Evolutionary conservation across 1,140 invertebrate species (phyloP), one percentile per base, ranked within the genome.

Genomic region (Ceratina japonica): DNA sequence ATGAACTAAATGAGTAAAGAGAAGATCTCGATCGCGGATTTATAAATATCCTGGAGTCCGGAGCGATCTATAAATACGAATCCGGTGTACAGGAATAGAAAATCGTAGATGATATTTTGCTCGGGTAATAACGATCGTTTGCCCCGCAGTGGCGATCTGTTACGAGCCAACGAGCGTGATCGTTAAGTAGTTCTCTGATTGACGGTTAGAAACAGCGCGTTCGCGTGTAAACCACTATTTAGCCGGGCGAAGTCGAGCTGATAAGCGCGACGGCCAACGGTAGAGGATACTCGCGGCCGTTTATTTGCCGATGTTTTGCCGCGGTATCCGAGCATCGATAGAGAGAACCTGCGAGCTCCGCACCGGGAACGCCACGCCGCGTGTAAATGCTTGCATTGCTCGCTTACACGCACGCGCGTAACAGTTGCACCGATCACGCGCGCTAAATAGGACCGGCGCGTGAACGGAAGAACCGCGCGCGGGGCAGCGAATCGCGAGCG

Each of bases 61-160:
- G 84, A 80, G 74, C 70, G 56, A 56, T 78, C 85, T 86, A 86
- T 86, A 86, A 86, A 86, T 86, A 86, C 77, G n/a, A 52, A 61
- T n/a, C 65, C 5, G 10, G 22, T 58, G 22, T 74, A 76, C 84
- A 83, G 80, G 74, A 86, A 86, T 86, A 86, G 84, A 86, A 81
- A 86, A 83, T 78, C 37, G 64, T 31, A 75, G 49, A 56, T 68
- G 65, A 59, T 81, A 77, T 71, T 81, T 62, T 63, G 51, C 15
- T 8, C 37, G 37, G 20, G 49, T 12, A 24, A 59, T 76, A 54
- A 77, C 59, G 72, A 79, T 75, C 54, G 82, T 51, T 59, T 12
- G 7, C 22, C 68, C 13, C 51, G n/a, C 31, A 13, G 73, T 27
- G 61, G 22, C 51, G 79, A 87, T 86, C 78, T 76, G 22, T 79